A percentile compares a stretch with the other conserved stretches of the same genome.
phyloP scores from a whole-genome alignment of 2,888 invertebrate species.

The Epiperipatus broadwayi region DNA sequence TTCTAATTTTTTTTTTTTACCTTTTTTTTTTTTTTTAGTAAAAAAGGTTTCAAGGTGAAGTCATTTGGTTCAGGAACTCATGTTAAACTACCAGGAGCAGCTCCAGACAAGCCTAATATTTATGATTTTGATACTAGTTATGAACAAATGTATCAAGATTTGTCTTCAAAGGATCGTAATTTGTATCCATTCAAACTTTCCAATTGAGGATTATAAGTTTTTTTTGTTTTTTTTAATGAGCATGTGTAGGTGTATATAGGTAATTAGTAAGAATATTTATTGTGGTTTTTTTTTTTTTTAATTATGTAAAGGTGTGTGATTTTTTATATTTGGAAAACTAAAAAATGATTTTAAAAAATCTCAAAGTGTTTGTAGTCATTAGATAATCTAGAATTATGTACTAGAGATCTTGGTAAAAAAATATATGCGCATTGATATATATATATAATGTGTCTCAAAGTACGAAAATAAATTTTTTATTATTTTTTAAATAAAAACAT shows the following conservation, averaged over 20 bases:
- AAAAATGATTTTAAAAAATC: too few relatives aligned
- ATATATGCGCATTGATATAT: too few relatives aligned
- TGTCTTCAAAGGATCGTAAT: constrained; percentile 68
- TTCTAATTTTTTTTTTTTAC: constrained; percentile 15
- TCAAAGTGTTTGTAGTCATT: too few relatives aligned
- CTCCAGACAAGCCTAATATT: constrained; percentile 75
- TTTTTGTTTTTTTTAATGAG: constrained; percentile 11
- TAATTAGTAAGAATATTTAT: background rate
- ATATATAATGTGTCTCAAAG: too few relatives aligned
- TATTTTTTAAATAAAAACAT: too few relatives aligned
- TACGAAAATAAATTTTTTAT: too few relatives aligned
- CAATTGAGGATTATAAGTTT: background rate
- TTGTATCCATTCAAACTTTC: constrained; percentile 42
- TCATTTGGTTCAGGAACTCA: constrained; percentile 70
- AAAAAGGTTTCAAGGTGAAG: constrained; percentile 85
- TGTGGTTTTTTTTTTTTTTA: constrained; percentile 11
- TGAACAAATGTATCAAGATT: constrained; percentile 84
- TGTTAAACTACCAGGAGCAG: constrained; percentile 87
- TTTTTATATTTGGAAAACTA: constrained; percentile 18
- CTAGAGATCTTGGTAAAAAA: too few relatives aligned
- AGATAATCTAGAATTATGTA: too few relatives aligned
- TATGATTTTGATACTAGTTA: constrained; percentile 92
- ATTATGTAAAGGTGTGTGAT: background rate
- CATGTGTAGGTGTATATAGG: background rate
- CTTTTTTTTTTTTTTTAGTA: constrained; percentile 38